phyloP scores from a whole-genome alignment of 35 echinoderm and acorn worm species.

The Heliocidaris erythrogramma region DNA sequence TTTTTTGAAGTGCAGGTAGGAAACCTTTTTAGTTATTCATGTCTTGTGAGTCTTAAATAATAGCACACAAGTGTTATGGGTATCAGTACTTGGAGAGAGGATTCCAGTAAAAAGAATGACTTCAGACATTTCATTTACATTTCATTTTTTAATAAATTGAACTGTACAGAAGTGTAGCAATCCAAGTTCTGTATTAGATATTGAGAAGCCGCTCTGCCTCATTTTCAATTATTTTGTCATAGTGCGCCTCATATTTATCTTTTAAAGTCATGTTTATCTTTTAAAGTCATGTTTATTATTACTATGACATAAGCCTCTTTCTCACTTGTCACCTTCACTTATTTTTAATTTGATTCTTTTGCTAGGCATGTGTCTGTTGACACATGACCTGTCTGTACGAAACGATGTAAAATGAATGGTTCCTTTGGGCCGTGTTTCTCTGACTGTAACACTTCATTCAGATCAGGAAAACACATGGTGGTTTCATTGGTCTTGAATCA shows the following conservation, averaged over 20 bases:
- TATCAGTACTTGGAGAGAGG: neutral
- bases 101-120: neutral
- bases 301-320: neutral
- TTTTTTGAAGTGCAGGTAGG: neutral
- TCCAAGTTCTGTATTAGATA: neutral
- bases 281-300: neutral
- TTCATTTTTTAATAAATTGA: too few species aligned
- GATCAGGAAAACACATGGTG: neutral
- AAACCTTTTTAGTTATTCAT: neutral
- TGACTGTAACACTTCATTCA: neutral
- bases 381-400: neutral
- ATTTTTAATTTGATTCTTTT: neutral
- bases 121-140: too few species aligned
- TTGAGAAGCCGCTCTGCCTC: neutral
- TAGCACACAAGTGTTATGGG: neutral
- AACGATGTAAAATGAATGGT: neutral
- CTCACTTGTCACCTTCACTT: neutral
- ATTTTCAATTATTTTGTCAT: too few species aligned
- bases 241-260: neutral
- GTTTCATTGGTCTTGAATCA: neutral
- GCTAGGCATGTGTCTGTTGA: neutral
- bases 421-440: neutral
- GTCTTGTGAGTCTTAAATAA: neutral
- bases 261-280: neutral
- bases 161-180: neutral